Conservation (phyloP, 2,113 vertebrate species). For the Synodontis membranacea region DNA sequence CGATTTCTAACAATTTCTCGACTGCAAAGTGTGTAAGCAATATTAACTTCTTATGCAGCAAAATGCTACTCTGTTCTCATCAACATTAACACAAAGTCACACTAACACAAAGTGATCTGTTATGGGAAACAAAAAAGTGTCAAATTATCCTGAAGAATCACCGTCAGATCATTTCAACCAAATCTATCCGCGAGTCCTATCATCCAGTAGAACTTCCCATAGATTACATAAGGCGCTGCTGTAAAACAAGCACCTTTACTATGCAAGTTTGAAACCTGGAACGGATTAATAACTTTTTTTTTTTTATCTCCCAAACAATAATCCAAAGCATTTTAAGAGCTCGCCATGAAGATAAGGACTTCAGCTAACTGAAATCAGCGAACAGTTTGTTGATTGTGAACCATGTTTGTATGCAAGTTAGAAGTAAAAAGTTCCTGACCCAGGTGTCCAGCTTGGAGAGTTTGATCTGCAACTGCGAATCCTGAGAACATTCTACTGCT, state of each 20-base stretch:
- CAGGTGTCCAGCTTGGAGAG: neutral
- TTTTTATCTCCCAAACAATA: neutral
- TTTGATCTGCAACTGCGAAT: neutral
- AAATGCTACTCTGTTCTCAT: neutral
- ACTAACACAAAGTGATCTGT: too few species aligned
- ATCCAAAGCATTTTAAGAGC: neutral
- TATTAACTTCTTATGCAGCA: neutral
- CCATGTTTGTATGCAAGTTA: neutral
- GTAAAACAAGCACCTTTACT: neutral
- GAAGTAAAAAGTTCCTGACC: neutral
- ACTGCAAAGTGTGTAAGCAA: too few species aligned
- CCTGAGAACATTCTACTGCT: neutral
- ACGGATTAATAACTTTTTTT: neutral
- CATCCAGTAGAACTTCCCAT: neutral
- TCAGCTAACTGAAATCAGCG: neutral
- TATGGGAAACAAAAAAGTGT: neutral
- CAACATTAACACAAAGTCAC: too few species aligned
- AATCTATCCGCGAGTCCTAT: neutral
- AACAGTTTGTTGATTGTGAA: neutral
- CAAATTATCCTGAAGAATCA: neutral
- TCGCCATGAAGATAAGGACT: too few species aligned
- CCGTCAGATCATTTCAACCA: neutral
- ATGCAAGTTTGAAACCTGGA: too few species aligned
- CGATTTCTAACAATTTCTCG: too few species aligned
- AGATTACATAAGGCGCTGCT: neutral